Evolutionary conservation across 2,888 invertebrate genomes (phyloP), one percentile per base, ranked within the genome.

Genomic region (Temnothorax unifasciatus): DNA sequence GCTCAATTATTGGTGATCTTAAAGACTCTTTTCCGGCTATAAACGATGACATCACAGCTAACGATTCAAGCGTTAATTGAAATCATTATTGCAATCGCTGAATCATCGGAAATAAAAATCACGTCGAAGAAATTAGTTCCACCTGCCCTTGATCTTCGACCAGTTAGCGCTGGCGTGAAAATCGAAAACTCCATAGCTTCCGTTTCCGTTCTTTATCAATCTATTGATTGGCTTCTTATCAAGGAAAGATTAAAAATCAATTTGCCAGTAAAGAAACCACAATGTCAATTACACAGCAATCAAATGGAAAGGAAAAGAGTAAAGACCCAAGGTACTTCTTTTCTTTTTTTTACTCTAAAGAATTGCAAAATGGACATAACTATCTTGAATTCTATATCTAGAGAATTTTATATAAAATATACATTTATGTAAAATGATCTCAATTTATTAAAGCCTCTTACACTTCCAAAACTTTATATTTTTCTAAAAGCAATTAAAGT

Each of bases 81-180:
- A 54, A 77, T 77, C 52, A 29, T 52, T 66, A 77, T 54, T 54
- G 69, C 76, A 50, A 66, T 66, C 66, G 66, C 41, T 77, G 77
- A 69, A 77, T 77, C 69, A 69, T 69, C 54, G 6, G 41, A 54
- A 54, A 54, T 68, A 69, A 69, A 77, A 77, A 77, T 69, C 29
- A 15, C 29, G n/a, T 9, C n/a, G 25, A 25, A 25, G 9, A 52
- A 54, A 77, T 76, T 50, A 34, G 1, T 68, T 54, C 41, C 68
- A 41, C 54, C 25, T 68, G 38, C 15, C 52, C 68, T 52, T 41
- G 76, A 52, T 29, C 76, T 25, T 68, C n/a, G 21, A 25, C 15
- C 29, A 44, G 29, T 54, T 69, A 44, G 21, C 15, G 11, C 5
- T 41, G 9, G 6, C 38, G 3, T 68, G n/a, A n/a, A 77, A 25